A percentile compares a stretch with the other conserved stretches of the same genome.
Evolutionary conservation across 2,888 invertebrate genomes (phyloP).

Genomic region (Thera obeliscata): DNA sequence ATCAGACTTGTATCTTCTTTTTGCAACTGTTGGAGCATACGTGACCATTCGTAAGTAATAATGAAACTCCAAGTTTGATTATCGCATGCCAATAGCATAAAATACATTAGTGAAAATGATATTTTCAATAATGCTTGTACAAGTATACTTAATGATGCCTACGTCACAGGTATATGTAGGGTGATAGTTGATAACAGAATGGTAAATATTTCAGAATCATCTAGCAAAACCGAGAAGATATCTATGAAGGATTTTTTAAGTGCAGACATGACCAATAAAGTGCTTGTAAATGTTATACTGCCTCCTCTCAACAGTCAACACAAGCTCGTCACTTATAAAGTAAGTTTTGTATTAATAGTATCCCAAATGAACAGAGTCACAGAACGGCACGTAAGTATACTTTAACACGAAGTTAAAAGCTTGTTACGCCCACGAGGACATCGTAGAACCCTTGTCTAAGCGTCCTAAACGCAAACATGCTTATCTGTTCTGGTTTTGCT

Average conservation of each 20-base stretch:
- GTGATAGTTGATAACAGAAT: neutral
- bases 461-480: no score
- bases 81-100: no score
- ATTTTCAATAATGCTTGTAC: no score
- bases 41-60: conserved; percentile 57
- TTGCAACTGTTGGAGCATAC: conserved; percentile 66
- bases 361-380: no score
- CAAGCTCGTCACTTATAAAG: conserved; percentile 58
- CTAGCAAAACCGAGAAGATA: conserved; percentile 48
- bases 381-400: no score
- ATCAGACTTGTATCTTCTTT: conserved; percentile 87
- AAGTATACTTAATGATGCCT: no score
- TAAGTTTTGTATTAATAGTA: conserved; percentile 23
- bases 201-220: conserved; percentile 43
- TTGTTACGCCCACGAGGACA: no score
- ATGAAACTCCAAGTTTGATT: neutral
- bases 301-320: conserved; percentile 53
- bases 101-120: no score
- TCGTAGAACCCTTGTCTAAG: no score
- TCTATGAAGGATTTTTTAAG: conserved; percentile 70
- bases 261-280: conserved; percentile 69
- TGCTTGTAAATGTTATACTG: conserved; percentile 55
- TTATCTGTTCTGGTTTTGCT: no score
- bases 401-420: no score
- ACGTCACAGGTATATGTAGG: no score